Evolutionary conservation across 2,888 invertebrate species (phyloP).

Genomic region (Emmelina monodactyla): DNA sequence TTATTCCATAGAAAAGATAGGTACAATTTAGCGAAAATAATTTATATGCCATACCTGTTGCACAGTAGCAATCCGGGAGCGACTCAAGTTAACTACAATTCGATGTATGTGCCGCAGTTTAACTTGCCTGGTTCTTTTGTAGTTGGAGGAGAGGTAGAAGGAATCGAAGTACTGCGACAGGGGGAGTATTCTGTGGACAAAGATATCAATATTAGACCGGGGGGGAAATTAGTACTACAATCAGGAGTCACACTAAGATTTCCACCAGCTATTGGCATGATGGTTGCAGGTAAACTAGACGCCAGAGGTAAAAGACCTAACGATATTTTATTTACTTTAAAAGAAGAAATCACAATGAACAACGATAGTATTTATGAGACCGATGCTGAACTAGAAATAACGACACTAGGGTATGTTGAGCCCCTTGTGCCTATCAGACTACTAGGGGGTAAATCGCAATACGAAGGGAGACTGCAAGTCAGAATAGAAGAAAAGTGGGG

Average conservation of each 20-base stretch:
- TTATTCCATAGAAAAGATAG: constrained; percentile 88
- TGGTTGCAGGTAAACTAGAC: constrained; percentile 92
- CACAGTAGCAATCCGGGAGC: constrained; percentile 91
- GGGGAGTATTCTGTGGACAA: constrained; percentile 91
- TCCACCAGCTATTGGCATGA: constrained; percentile 92
- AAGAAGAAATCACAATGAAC: constrained; percentile 74
- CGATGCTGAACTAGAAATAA: constrained; percentile 66
- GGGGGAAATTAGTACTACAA: constrained; percentile 87
- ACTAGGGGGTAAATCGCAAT: constrained; percentile 79
- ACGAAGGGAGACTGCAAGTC: constrained; percentile 89
- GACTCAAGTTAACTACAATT: constrained; percentile 78
- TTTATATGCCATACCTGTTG: constrained; percentile 89
- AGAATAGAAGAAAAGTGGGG: constrained; percentile 91
- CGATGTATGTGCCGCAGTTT: constrained; percentile 81
- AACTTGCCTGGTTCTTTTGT: constrained; percentile 72
- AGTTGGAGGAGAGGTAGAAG: constrained; percentile 93
- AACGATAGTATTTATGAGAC: constrained; percentile 70
- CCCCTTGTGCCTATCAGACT: constrained; percentile 77
- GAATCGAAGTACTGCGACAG: constrained; percentile 80
- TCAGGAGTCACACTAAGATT: constrained; percentile 91
- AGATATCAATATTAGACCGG: constrained; percentile 93
- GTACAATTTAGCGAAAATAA: constrained; percentile 92
- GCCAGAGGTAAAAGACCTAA: constrained; percentile 81
- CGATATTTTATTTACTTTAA: constrained; percentile 80
- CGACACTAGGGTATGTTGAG: constrained; percentile 67